Evolutionary conservation across 2,888 invertebrate species (phyloP).

Genomic region (Nasonia oneida): DNA sequence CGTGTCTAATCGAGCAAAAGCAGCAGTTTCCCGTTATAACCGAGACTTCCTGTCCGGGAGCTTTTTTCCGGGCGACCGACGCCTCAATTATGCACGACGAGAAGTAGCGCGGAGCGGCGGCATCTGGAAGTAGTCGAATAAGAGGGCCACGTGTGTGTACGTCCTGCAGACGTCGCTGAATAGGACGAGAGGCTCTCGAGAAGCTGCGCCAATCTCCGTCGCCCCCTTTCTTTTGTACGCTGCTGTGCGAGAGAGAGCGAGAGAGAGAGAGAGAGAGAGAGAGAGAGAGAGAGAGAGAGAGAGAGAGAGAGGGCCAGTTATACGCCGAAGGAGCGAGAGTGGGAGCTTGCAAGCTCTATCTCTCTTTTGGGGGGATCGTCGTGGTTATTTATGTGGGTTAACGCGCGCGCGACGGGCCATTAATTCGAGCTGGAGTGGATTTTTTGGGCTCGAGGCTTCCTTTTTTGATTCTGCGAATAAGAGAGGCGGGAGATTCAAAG

Average conservation of each 20-base stretch:
- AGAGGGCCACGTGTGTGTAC: not conserved
- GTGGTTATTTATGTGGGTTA: not conserved
- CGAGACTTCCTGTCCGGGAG: not conserved
- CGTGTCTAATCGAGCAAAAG: too few species aligned
- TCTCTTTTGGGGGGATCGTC: not conserved
- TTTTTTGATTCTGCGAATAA: not conserved
- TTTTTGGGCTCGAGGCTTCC: not conserved
- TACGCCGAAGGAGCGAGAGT: not conserved
- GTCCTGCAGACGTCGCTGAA: not conserved
- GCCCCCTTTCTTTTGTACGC: not conserved
- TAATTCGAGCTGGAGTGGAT: not conserved
- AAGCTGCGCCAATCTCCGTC: not conserved
- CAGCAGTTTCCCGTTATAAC: not conserved
- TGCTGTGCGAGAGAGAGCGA: not conserved
- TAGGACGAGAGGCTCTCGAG: not conserved
- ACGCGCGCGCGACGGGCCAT: not conserved
- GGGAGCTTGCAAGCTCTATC: not conserved
- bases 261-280: too few species aligned
- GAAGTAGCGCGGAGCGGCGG: too few species aligned
- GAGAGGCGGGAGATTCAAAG: not conserved
- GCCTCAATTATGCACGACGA: slow-evolving; percentile 9
- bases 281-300: too few species aligned
- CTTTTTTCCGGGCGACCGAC: not conserved
- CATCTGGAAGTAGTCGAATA: not conserved
- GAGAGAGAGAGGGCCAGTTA: not conserved